Evolutionary conservation across 2,113 vertebrate species (phyloP).

Genomic region (Nibea albiflora): DNA sequence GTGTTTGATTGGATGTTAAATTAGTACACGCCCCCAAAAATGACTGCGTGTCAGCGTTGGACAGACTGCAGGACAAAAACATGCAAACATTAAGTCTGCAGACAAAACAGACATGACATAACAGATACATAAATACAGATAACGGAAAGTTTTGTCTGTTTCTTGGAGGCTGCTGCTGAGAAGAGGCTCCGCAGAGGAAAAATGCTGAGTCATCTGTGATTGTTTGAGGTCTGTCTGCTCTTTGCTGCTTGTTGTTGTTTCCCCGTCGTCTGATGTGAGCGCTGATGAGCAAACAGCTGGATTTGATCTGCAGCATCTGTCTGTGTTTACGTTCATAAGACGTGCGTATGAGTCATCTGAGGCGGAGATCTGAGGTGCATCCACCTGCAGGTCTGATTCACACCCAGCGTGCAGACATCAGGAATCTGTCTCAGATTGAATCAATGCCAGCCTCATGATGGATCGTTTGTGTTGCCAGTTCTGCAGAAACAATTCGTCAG

Average conservation of each 20-base stretch:
- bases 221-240: conserved; percentile 56
- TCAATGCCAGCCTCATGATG: conserved; percentile 40
- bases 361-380: conserved; percentile 1
- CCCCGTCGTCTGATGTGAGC: conserved; percentile 56
- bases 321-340: conserved; percentile 40
- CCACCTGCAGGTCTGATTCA: conserved; percentile 46
- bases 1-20: too few relatives aligned
- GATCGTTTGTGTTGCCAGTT: conserved; percentile 39
- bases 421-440: conserved; percentile 8
- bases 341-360: conserved; percentile 56
- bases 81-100: neutral
- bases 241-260: conserved; percentile 44
- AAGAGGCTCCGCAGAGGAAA: conserved; percentile 29
- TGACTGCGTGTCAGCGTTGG: neutral
- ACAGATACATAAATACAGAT: neutral
- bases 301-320: conserved; percentile 76
- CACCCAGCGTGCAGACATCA: conserved; percentile 17
- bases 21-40: neutral
- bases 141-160: conserved; percentile 34
- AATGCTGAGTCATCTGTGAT: conserved; percentile 50
- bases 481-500: conserved; percentile 71
- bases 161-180: conserved; percentile 18
- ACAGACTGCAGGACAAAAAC: neutral
- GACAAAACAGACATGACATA: conserved; percentile 48
- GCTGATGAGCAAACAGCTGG: conserved; percentile 64